Percentiles rank a stretch among this genome's conserved stretches.
Evolutionary conservation across 2,797 vertebrate species (phyloP).

Genomic region (Somateria mollissima): DNA sequence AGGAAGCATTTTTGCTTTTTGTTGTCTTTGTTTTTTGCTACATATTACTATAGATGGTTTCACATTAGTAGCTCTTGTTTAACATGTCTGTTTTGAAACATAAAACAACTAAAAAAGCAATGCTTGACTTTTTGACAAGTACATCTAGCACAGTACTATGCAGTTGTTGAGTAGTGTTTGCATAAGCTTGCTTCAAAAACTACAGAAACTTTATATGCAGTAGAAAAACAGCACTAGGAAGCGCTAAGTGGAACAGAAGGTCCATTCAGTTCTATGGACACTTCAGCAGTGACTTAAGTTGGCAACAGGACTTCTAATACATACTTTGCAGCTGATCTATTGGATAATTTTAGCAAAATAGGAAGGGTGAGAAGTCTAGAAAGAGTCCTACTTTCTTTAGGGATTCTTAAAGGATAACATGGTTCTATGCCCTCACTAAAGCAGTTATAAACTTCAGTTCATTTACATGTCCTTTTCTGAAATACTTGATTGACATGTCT

Average conservation of each 20-base stretch:
- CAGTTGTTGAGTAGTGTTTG: not conserved
- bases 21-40: not conserved
- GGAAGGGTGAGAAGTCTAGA: not conserved
- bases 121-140: not conserved
- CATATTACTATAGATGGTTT: not conserved
- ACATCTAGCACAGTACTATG: not conserved
- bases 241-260: not conserved
- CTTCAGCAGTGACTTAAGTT: not conserved
- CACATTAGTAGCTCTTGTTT: not conserved
- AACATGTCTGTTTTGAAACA: not conserved
- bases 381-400: not conserved
- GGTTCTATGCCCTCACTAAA: not conserved
- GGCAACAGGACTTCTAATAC: not conserved
- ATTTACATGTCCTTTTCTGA: not conserved
- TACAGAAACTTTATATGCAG: not conserved
- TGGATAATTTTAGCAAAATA: not conserved
- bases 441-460: not conserved
- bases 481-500: fast-evolving
- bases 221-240: not conserved
- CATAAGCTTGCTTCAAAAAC: not conserved
- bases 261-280: not conserved
- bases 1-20: not conserved
- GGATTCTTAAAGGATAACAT: not conserved
- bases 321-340: not conserved
- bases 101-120: not conserved